phyloP scores from a whole-genome alignment of 2,888 invertebrate genomes.

The Steinernema hermaphroditum region DNA sequence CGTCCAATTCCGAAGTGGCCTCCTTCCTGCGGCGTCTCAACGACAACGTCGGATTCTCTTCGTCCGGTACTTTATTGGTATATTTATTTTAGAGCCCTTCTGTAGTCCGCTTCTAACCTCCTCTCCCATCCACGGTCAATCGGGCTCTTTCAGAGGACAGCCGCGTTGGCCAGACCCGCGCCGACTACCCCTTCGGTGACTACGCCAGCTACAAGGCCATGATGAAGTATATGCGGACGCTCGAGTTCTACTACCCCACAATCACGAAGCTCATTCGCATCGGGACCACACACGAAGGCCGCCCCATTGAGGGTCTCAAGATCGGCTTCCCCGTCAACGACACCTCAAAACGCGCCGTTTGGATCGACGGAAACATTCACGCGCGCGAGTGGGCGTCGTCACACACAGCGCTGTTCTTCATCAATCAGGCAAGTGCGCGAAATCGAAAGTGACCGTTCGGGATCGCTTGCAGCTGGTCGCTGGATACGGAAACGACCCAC shows the following conservation, averaged over 20 bases:
- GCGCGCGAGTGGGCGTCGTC: conserved; percentile 66
- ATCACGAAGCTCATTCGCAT: conserved; percentile 59
- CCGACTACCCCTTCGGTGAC: conserved; percentile 59
- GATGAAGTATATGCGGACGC: conserved; percentile 55
- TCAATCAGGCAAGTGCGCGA: conserved; percentile 55
- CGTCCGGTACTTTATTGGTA: conserved; percentile 35
- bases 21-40: conserved; percentile 45
- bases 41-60: conserved; percentile 46
- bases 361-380: conserved; percentile 67
- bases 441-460: conserved; percentile 4
- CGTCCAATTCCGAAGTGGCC: conserved; percentile 24
- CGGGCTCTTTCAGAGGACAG: conserved; percentile 31
- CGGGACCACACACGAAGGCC: conserved; percentile 63
- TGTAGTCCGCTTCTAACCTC: not conserved
- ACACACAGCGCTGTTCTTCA: conserved; percentile 65
- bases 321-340: conserved; percentile 50
- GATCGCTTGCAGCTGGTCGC: conserved; percentile 55
- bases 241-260: conserved; percentile 61
- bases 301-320: conserved; percentile 64
- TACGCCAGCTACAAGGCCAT: conserved; percentile 62
- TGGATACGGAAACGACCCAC: conserved; percentile 57
- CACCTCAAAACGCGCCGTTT: conserved; percentile 56
- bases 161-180: conserved; percentile 2
- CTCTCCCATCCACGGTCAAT: not conserved
- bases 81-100: conserved; percentile 4